These are phyloP conservation scores for Agrilus cyanescens DNA, from an alignment of 2,888 invertebrate species.

Conservation along the genomic window DNA sequence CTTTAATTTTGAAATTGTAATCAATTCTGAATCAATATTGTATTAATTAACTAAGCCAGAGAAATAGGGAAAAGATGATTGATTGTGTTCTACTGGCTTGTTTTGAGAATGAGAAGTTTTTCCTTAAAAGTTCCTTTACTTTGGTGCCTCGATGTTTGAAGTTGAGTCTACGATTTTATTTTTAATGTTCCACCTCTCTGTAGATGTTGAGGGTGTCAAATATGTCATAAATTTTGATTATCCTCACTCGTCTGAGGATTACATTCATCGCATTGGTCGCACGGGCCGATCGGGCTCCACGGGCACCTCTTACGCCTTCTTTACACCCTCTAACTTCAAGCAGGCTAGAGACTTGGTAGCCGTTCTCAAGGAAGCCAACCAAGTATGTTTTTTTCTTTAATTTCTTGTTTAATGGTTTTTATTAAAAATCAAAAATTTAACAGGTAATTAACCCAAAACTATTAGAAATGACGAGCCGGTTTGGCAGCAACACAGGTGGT, in stretches of 20 bases:
- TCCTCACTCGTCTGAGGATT: slow-evolving; percentile 90
- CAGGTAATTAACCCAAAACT: slow-evolving; percentile 78
- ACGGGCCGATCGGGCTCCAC: slow-evolving; percentile 79
- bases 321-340: slow-evolving; percentile 76
- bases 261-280: slow-evolving; percentile 90
- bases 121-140: too few relatives aligned
- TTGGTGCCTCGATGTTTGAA: too few relatives aligned
- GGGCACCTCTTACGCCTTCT: slow-evolving; percentile 91
- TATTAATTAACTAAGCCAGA: too few relatives aligned
- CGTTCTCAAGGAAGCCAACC: slow-evolving; percentile 82
- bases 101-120: too few relatives aligned
- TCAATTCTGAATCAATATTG: too few relatives aligned
- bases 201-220: slow-evolving; percentile 94
- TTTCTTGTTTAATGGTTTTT: too few relatives aligned
- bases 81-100: too few relatives aligned
- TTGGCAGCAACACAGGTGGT: slow-evolving; percentile 47
- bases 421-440: too few relatives aligned
- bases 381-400: slow-evolving; percentile 43
- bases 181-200: slow-evolving; percentile 15
- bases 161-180: neutral
- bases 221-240: slow-evolving; percentile 95
- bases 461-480: slow-evolving; percentile 61
- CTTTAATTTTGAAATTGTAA: too few relatives aligned
- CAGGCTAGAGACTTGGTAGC: slow-evolving; percentile 83
- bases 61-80: too few relatives aligned